Evolutionary conservation across 2,888 invertebrate genomes (phyloP), one percentile per base, ranked within the genome.

Genomic region (Coelogynopora nodosa): DNA sequence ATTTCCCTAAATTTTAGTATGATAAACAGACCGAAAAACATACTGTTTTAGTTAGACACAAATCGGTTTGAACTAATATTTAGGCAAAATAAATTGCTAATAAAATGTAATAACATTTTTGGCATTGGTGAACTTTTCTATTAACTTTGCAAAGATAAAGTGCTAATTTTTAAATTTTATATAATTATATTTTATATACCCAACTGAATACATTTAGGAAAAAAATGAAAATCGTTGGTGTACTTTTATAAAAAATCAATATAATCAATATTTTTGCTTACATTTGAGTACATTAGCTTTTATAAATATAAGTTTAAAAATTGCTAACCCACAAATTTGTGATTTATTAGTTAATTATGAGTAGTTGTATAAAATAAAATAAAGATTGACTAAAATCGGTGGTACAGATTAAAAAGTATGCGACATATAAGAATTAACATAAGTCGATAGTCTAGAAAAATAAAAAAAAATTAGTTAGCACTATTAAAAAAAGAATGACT

Each of bases 111-210:
- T 74, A 13, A 74, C 74, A 74, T 23, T 74, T 74, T 74, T 74
- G 74, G 74, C 74, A 74, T 74, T 74, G 74, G 74, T 74, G 74
- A 74, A 74, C 74, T 74, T 74, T 26, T n/a, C 74, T n/a, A 26
- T 26, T 74, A 74, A 74, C 74, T 23, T 13, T n/a, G 74, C 74
- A 74, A 74, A 23, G 74, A 74, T n/a, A 74, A 74, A n/a, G 5
- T 74, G 5, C 23, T n/a, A n/a, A n/a, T n/a, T n/a, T n/a, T n/a
- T n/a, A n/a, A 74, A 74, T 74, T 5, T 74, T 74, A 23, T 74
- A 26, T 23, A 74, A 74, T 74, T 74, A 74, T 74, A 23, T 74
- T 74, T 74, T n/a, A 26, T 10, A 74, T 74, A 26, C 74, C n/a
- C 23, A 74, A 74, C 74, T 74, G 74, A 74, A 74, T 26, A 74